These are phyloP conservation scores for Cerastis rubricosa DNA, from an alignment of 2,888 invertebrate genomes.

Conservation along the genomic window DNA sequence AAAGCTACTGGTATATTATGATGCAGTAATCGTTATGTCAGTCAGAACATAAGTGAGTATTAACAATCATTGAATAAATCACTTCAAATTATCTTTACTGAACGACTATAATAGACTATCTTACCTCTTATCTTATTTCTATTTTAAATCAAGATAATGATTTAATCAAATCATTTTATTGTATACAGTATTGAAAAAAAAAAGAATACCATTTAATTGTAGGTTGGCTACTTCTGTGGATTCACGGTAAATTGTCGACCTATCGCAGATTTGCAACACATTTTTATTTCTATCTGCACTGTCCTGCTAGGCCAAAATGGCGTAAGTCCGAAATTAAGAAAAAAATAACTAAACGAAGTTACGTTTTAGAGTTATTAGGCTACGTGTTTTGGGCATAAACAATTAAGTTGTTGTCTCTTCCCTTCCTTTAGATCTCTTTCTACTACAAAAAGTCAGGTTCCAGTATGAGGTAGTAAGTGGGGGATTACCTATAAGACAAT, in stretches of 20 bases:
- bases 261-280: constrained; percentile 21
- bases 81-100: constrained; percentile 7
- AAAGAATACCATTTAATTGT: constrained; percentile 38
- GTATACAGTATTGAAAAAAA: constrained; percentile 31
- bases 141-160: not conserved
- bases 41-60: not conserved
- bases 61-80: constrained; percentile 14
- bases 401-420: too few relatives aligned
- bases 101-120: not conserved
- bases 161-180: constrained; percentile 18
- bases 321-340: not conserved
- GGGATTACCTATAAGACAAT: not conserved
- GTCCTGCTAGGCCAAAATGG: not conserved
- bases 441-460: too few relatives aligned
- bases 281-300: not conserved
- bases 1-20: not conserved
- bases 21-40: constrained; percentile 13
- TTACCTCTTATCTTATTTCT: not conserved
- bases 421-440: not conserved
- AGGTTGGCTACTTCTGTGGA: constrained; percentile 34
- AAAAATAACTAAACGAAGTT: not conserved
- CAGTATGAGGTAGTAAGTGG: not conserved
- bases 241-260: constrained; percentile 12
- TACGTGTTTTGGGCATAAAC: not conserved
- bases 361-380: not conserved